These are phyloP conservation scores for Eubasilissa splendida DNA, from an alignment of 2,888 invertebrate genomes.

Conservation along the genomic window DNA sequence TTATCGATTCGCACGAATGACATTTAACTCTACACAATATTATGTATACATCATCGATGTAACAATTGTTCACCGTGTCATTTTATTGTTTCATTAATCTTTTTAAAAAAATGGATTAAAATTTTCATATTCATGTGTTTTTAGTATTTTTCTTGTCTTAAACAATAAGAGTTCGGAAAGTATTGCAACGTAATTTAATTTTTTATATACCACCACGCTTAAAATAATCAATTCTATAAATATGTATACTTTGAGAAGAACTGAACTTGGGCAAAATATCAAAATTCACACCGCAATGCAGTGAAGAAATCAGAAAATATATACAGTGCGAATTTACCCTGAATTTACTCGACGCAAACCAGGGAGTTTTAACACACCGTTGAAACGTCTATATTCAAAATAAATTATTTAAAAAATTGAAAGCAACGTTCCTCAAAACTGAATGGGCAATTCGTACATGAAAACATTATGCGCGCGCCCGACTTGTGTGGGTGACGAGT, in stretches of 20 bases:
- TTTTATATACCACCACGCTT: no score
- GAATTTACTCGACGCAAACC: no score
- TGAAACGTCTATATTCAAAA: no score
- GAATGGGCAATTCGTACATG: slow-evolving; percentile 8
- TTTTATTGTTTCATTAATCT: no score
- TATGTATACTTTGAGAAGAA: slow-evolving; percentile 5
- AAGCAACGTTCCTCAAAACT: not conserved
- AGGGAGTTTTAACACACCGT: no score
- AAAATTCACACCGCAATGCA: not conserved
- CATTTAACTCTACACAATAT: slow-evolving; percentile 22
- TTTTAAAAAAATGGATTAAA: no score
- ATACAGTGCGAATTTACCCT: no score
- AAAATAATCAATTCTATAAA: no score
- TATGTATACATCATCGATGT: slow-evolving; percentile 6
- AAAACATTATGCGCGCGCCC: slow-evolving; percentile 37
- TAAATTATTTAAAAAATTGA: not conserved
- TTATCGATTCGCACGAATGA: slow-evolving; percentile 14
- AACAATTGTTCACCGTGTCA: not conserved
- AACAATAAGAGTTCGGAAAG: no score
- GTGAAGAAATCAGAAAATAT: not conserved
- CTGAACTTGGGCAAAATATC: slow-evolving; percentile 12
- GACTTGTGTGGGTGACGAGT: slow-evolving; percentile 54
- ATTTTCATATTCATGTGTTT: no score
- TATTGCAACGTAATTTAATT: no score
- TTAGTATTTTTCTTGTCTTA: no score